phyloP scores from a whole-genome alignment of 2,888 invertebrate genomes.

The Sphaerolaimus hirsutus region DNA sequence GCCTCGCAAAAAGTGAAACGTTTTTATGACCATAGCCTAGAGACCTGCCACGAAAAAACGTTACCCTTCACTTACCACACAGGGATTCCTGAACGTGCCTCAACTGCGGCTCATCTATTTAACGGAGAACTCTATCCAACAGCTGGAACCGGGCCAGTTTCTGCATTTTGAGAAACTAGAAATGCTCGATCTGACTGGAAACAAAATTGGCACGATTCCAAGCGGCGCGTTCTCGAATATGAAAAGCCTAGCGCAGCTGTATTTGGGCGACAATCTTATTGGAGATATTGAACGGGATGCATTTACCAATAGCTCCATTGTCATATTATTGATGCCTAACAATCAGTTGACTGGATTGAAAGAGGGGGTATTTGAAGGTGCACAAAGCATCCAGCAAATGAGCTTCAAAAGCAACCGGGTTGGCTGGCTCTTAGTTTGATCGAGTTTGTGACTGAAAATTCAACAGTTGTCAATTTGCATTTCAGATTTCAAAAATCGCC shows the following conservation, averaged over 20 bases:
- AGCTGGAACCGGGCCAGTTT: conserved; percentile 15
- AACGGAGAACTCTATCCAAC: conserved; percentile 15
- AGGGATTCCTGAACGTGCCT: conserved; percentile 24
- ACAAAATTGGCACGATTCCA: conserved; percentile 11
- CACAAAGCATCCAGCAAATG: conserved; percentile 18
- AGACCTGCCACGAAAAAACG: no score
- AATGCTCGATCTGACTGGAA: conserved; percentile 16
- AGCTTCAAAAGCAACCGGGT: conserved; percentile 21
- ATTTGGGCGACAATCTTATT: conserved; percentile 16
- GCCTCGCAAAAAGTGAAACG: no score
- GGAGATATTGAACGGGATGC: conserved; percentile 13
- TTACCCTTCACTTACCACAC: no score
- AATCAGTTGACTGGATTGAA: conserved; percentile 14
- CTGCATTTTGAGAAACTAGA: conserved; percentile 19
- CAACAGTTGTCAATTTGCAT: neutral
- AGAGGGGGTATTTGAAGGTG: conserved; percentile 14
- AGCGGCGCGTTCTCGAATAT: conserved; percentile 12
- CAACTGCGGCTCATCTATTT: conserved; percentile 21
- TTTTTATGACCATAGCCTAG: no score
- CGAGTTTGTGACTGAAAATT: neutral
- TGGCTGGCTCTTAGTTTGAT: conserved; percentile 3
- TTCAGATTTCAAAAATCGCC: conserved; percentile 19
- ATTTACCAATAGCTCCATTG: conserved; percentile 19
- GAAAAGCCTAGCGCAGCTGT: conserved; percentile 17
- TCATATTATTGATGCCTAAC: conserved; percentile 11